A percentile compares a stretch with the other conserved stretches of the same genome.
Evolutionary conservation across 37 sponge, comb jelly and placozoan species (phyloP).

Genomic region (Eunapius fragilis): DNA sequence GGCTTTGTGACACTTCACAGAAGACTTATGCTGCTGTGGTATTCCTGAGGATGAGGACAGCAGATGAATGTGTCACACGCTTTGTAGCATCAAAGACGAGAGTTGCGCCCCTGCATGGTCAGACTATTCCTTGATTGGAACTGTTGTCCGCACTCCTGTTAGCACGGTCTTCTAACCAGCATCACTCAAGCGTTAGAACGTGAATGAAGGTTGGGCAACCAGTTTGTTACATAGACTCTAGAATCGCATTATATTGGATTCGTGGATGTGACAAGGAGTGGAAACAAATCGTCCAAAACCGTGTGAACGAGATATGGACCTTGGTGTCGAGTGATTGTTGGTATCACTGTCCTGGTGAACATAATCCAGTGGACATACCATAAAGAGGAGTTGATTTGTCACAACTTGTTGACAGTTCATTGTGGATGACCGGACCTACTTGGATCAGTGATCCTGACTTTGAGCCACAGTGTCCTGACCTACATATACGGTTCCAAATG

Average conservation of each 20-base stretch:
- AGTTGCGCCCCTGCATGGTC: slow-evolving; percentile 20
- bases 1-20: slow-evolving; percentile 18
- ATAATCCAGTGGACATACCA: slow-evolving; percentile 33
- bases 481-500: neutral
- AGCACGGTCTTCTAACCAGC: slow-evolving; percentile 1
- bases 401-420: slow-evolving; percentile 2
- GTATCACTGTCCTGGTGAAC: slow-evolving; percentile 29
- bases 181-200: neutral
- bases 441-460: slow-evolving; percentile 2
- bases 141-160: slow-evolving; percentile 31
- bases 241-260: slow-evolving; percentile 28
- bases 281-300: slow-evolving; percentile 40
- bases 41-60: neutral
- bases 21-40: slow-evolving; percentile 7
- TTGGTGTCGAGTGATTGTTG: slow-evolving; percentile 7
- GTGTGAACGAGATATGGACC: slow-evolving; percentile 10
- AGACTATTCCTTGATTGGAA: slow-evolving; percentile 40
- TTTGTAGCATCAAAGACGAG: slow-evolving; percentile 24
- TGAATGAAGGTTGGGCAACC: neutral
- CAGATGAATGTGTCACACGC: neutral
- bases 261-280: slow-evolving; percentile 17
- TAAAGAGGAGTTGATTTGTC: slow-evolving; percentile 22
- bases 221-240: slow-evolving; percentile 15
- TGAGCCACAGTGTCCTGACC: neutral
- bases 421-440: slow-evolving; percentile 23